Base-by-base conservation (phyloP, 2,797 vertebrate genomes). In the Anguilla obscura region DNA sequence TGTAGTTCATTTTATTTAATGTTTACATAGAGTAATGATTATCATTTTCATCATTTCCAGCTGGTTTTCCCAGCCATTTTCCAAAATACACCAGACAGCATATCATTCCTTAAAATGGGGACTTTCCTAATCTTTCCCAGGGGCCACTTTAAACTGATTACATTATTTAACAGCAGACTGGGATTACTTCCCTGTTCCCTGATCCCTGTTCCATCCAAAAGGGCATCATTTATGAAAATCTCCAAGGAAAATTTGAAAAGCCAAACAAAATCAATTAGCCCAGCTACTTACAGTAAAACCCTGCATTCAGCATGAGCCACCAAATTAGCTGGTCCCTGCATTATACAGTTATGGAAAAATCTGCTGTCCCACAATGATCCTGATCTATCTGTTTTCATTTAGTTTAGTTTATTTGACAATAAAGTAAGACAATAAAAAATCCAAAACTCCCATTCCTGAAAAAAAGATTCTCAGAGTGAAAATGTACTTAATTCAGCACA, bases 121-220 rank as follows among this genome's bases (percentile, higher is more conserved):
- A 50, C 45, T n/a, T 21, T 18, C 7, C 21, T 7, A 21, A 80
- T 80, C 16, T 48, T 6, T 82, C 40, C 90, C n/a, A 76, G 63
- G 50, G 80, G 54, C 40, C 87, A 86, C 71, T 80, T 86, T 48
- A 86, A 91, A 90, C 66, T 7, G 33, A 21, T 40, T 90, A 74
- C 90, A 92, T 92, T 87, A 92, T 92, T 82, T 71, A 92, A 76
- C 85, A 84, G 79, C 9, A 27, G 0, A 45, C 76, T 69, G 85
- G 88, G 87, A 36, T 66, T 63, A 88, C 87, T 56, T n/a, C n/a
- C 63, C 24, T 66, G n/a, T 66, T 66, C 63, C 63, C 82, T 48
- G 48, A 86, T 86, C 56, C 86, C 24, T 33, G 24, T 56, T 27
- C 4, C 30, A 30, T 45, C 66, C 56, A 80, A 83, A 84, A 90